Conservation (phyloP, 2,797 vertebrate genomes). For the Hemitrygon akajei region DNA sequence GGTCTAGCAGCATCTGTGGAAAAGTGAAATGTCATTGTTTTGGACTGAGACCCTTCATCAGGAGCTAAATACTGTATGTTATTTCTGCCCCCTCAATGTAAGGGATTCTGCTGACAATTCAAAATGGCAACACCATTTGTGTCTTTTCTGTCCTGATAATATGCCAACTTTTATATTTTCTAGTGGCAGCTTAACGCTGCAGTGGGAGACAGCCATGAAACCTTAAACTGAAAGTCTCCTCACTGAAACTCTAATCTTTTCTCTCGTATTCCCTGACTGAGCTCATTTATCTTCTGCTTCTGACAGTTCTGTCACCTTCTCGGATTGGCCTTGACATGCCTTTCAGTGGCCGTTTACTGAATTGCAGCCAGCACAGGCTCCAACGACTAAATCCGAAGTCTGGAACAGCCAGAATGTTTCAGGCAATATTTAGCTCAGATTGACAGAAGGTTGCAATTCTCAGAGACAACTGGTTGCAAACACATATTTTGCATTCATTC, state of each 20-base stretch:
- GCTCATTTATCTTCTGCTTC: constrained; percentile 24
- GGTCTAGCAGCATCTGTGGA: too few relatives aligned
- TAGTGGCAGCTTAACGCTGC: neutral
- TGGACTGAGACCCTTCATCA: too few relatives aligned
- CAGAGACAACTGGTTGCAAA: neutral
- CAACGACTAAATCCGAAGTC: neutral
- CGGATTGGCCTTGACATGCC: neutral
- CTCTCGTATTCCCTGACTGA: neutral
- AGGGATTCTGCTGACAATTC: constrained; percentile 12
- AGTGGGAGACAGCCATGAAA: constrained; percentile 7
- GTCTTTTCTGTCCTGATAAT: neutral
- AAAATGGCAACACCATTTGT: neutral
- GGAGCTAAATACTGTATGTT: too few relatives aligned
- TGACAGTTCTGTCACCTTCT: neutral
- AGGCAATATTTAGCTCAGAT: neutral
- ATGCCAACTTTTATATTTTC: neutral
- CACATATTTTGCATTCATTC: neutral
- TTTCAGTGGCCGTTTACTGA: neutral
- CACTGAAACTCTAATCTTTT: constrained; percentile 23
- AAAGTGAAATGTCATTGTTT: too few relatives aligned
- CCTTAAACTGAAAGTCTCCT: neutral
- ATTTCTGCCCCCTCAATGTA: neutral
- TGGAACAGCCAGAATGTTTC: too few relatives aligned
- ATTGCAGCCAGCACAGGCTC: neutral
- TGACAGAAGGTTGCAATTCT: neutral